Percentiles rank a stretch among this genome's conserved stretches.
These are phyloP conservation scores for Esox masquinongy DNA, from an alignment of 2,797 vertebrate species.

Conservation along the genomic window DNA sequence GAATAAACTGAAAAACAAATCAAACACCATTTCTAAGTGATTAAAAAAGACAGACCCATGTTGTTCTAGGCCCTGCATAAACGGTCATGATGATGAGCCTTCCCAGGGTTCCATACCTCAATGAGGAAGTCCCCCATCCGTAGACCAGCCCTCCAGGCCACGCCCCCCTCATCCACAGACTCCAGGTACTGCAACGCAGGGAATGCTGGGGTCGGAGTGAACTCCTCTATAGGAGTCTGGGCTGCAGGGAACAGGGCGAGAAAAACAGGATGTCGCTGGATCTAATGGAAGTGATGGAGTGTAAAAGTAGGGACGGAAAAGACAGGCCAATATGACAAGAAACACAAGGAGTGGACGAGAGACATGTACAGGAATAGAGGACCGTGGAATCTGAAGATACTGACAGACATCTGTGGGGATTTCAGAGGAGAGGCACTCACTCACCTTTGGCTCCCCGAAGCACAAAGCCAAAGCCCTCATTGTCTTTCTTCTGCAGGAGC, in stretches of 20 bases:
- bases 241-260: slow-evolving; percentile 69
- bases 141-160: slow-evolving; percentile 91
- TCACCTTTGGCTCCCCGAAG: slow-evolving; percentile 95
- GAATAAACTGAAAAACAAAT: background rate
- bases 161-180: slow-evolving; percentile 92
- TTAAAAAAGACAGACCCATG: background rate
- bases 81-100: background rate
- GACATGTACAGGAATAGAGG: background rate
- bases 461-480: slow-evolving; percentile 94
- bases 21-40: background rate
- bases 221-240: slow-evolving; percentile 96
- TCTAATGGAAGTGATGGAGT: background rate
- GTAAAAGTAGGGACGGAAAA: background rate
- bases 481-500: slow-evolving; percentile 95
- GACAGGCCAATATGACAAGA: background rate
- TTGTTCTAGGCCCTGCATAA: background rate
- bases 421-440: slow-evolving; percentile 24
- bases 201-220: slow-evolving; percentile 93
- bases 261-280: background rate
- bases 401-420: background rate
- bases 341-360: background rate
- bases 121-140: slow-evolving; percentile 95
- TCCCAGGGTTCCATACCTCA: slow-evolving; percentile 71
- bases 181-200: slow-evolving; percentile 93
- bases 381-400: background rate